Evolutionary conservation across 2,888 invertebrate genomes (phyloP), one percentile per base, ranked within the genome.

Genomic region (Caenorhabditis sp.): DNA sequence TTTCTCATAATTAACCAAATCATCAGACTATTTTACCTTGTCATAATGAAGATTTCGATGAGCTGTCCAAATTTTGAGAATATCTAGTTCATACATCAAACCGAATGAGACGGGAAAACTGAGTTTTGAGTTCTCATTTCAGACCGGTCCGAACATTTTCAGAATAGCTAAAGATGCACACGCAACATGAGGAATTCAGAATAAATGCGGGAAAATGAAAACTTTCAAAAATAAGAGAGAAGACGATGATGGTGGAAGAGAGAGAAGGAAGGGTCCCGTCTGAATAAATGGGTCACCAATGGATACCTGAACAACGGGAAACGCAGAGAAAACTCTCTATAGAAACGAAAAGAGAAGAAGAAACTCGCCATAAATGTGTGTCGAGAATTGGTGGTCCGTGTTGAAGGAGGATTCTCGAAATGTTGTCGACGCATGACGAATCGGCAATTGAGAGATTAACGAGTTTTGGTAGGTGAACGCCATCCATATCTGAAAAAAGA

Each of bases 391-490:
- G 56, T 80, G 80, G 74, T 80, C 74, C 59, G 68, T 41, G 24
- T 68, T 66, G 59, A 72, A 47, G 22, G 73, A 69, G 19, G 63
- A 64, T 2, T 82, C 82, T 44, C 82, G 77, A 54, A 82, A 82
- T 16, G 72, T 61, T 14, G 66, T 73, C n/a, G 82, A 73, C 16
- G 82, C 68, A 49, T 77, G 82, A 41, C 83, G 83, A 61, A 82
- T 79, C 24, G 83, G 83, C 24, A 83, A 70, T 61, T 83, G 83
- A 12, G 83, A 79, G 22, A 84, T 83, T 72, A 84, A 64, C 66
- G 88, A 85, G 63, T 85, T 86, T 68, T 88, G 88, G 64, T 88
- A 86, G 51, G 87, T 85, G 72, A 87, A 84, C 69, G 88, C 85
- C 88, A 88, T 88, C 77, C 86, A 86, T 86, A 83, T 80, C 83